Percentiles rank a stretch among this genome's conserved stretches.
These are phyloP conservation scores for Alces alces DNA, from an alignment of 2,113 vertebrate genomes.

Conservation along the genomic window DNA sequence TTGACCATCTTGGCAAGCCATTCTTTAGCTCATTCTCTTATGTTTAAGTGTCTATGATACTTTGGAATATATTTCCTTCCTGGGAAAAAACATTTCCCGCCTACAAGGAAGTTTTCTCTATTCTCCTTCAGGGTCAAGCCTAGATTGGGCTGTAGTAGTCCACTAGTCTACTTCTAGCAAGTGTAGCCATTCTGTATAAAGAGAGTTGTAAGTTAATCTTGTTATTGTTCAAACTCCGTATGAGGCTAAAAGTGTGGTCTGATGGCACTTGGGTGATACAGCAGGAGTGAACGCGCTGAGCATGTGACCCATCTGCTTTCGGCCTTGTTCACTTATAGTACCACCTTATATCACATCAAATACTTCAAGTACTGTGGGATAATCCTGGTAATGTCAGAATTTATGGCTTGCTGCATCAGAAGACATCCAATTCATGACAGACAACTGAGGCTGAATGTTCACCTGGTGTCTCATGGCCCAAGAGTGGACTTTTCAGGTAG, in stretches of 20 bases:
- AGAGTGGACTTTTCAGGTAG: background rate
- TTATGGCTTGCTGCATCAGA: background rate
- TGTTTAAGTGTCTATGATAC: background rate
- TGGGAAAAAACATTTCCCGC: background rate
- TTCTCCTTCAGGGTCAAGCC: background rate
- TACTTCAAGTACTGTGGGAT: background rate
- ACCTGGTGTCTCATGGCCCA: background rate
- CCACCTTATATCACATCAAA: background rate
- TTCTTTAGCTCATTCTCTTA: background rate
- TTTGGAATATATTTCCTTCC: background rate
- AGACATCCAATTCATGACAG: background rate
- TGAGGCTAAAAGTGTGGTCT: background rate
- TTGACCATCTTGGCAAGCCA: background rate
- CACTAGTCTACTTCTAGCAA: background rate
- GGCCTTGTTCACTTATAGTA: background rate
- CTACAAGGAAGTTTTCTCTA: background rate
- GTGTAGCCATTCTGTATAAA: background rate
- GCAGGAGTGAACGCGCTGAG: background rate
- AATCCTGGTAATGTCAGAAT: background rate
- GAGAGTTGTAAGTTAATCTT: background rate
- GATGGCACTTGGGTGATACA: background rate
- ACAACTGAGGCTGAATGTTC: background rate
- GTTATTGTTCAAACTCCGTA: background rate
- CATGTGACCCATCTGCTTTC: background rate
- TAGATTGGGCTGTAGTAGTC: background rate